Percentiles rank a stretch among this genome's conserved stretches.
These are phyloP conservation scores for Idaea dimidiata DNA, from an alignment of 2,888 invertebrate genomes.

Conservation along the genomic window DNA sequence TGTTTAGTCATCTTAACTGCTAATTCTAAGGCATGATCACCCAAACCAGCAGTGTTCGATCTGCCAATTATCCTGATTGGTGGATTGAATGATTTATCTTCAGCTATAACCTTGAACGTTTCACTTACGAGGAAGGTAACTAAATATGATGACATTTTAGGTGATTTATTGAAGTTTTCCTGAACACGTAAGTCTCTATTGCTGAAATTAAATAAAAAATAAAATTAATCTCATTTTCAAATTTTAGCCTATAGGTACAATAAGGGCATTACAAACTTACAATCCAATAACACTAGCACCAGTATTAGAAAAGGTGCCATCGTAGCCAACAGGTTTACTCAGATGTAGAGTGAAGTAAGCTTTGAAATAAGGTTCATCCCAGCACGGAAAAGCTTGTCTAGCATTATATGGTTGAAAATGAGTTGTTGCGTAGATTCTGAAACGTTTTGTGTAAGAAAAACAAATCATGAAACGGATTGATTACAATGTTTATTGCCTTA, in stretches of 20 bases:
- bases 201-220: conserved; percentile 45
- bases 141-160: conserved; percentile 90
- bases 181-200: conserved; percentile 36
- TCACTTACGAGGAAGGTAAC: conserved; percentile 89
- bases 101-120: conserved; percentile 61
- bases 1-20: conserved; percentile 61
- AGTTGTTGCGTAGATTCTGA: conserved; percentile 80
- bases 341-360: conserved; percentile 86
- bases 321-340: conserved; percentile 74
- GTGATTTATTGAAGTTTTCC: conserved; percentile 75
- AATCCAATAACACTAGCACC: conserved; percentile 44
- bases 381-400: conserved; percentile 91
- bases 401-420: conserved; percentile 91
- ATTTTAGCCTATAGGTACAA: too few relatives aligned
- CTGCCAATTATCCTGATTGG: conserved; percentile 68
- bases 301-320: conserved; percentile 82
- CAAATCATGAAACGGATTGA: not conserved
- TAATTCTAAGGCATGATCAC: conserved; percentile 52
- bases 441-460: conserved; percentile 12
- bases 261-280: conserved; percentile 40
- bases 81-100: conserved; percentile 52
- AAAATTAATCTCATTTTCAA: not conserved
- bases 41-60: conserved; percentile 63
- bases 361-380: conserved; percentile 92
- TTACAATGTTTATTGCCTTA: not conserved